phyloP scores from a whole-genome alignment of 1,140 invertebrate genomes.

The Eriosoma lanigerum region DNA sequence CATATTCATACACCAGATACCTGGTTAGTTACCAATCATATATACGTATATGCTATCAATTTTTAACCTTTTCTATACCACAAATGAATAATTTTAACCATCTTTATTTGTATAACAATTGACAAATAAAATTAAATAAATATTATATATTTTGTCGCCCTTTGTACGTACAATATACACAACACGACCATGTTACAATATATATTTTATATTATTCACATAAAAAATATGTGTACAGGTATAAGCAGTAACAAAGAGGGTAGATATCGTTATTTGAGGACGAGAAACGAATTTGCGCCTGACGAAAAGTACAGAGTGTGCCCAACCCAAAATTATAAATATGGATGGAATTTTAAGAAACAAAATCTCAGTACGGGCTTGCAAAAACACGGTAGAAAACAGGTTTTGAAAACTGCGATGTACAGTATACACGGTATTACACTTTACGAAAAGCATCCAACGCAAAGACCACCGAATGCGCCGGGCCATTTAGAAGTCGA shows the following conservation, averaged over 20 bases:
- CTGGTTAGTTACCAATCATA: too few species aligned
- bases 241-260: conserved; percentile 26
- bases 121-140: too few species aligned
- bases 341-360: conserved; percentile 20
- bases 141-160: too few species aligned
- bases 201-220: too few species aligned
- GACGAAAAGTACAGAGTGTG: not conserved
- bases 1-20: too few species aligned
- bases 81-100: too few species aligned
- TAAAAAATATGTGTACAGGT: not conserved
- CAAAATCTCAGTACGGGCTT: too few species aligned
- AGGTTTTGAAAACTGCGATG: not conserved
- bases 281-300: not conserved
- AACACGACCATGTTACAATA: too few species aligned
- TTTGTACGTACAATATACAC: too few species aligned
- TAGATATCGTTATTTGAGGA: conserved; percentile 19
- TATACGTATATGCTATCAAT: too few species aligned
- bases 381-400: conserved; percentile 7
- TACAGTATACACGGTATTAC: conserved; percentile 12
- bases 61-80: too few species aligned
- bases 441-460: not conserved
- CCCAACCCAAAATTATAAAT: not conserved
- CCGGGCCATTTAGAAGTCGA: not conserved
- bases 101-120: too few species aligned
- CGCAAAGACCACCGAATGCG: not conserved